A percentile compares a stretch with the other conserved stretches of the same genome.
Evolutionary conservation across 2,888 invertebrate genomes (phyloP).

Genomic region (Cloeon dipterum): DNA sequence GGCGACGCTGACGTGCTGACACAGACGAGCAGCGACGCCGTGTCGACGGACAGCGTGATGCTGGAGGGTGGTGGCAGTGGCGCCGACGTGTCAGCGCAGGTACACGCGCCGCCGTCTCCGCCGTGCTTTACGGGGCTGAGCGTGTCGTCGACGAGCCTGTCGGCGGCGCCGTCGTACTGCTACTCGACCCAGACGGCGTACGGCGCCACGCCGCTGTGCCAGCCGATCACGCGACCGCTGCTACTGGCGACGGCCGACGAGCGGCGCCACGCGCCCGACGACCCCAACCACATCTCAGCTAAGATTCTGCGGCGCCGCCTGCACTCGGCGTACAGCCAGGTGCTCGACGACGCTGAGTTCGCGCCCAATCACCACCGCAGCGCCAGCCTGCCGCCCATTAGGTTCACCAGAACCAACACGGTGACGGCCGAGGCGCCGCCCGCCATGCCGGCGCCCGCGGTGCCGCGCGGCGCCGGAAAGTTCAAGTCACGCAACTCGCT

Average conservation of each 20-base stretch:
- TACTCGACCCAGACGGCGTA: not conserved
- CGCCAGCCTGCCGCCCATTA: not conserved
- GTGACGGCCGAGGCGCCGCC: not conserved
- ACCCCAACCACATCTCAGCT: not conserved
- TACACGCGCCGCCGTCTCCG: not conserved
- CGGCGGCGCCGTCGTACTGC: not conserved
- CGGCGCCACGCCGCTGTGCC: not conserved
- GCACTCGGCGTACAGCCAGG: conserved; percentile 1
- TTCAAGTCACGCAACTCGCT: not conserved
- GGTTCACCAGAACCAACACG: not conserved
- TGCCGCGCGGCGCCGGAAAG: not conserved
- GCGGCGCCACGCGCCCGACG: not conserved
- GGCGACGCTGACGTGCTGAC: not conserved
- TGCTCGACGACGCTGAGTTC: no score
- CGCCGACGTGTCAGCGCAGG: not conserved
- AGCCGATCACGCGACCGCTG: not conserved
- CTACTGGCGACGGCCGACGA: not conserved
- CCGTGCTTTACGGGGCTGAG: not conserved
- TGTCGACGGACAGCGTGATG: not conserved
- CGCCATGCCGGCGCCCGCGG: not conserved
- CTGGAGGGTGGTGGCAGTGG: not conserved
- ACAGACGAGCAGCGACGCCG: not conserved
- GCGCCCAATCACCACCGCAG: not conserved
- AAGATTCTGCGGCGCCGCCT: not conserved
- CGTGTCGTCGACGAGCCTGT: not conserved